phyloP scores from a whole-genome alignment of 92 coral and sea anemone genomes.

The Heliopora coerulea region DNA sequence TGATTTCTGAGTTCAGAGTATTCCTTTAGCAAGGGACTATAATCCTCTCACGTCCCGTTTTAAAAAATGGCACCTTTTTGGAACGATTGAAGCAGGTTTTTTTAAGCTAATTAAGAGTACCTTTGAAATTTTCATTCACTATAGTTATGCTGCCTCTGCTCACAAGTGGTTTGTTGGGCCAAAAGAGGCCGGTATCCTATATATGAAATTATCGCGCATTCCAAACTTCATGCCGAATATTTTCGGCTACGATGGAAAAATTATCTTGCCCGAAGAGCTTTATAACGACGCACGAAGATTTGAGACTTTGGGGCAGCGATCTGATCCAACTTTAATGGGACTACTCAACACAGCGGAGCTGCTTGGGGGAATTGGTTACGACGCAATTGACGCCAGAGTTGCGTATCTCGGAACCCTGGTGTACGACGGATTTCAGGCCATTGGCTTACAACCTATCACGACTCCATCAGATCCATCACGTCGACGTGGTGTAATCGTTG shows the following conservation, averaged over 20 bases:
- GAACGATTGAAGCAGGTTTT: too few species aligned
- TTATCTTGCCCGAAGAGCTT: constrained; percentile 40
- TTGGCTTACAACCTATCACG: background rate
- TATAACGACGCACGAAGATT: constrained; percentile 28
- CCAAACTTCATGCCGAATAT: constrained; percentile 59
- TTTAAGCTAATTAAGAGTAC: too few species aligned
- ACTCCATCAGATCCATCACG: background rate
- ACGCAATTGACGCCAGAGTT: constrained; percentile 10
- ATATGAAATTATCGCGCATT: constrained; percentile 55
- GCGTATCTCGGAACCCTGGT: background rate
- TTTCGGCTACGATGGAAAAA: constrained; percentile 61
- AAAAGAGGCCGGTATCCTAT: constrained; percentile 66
- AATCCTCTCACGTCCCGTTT: too few species aligned
- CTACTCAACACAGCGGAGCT: constrained; percentile 64
- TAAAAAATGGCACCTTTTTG: too few species aligned
- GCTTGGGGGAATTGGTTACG: constrained; percentile 56
- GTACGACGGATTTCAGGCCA: background rate
- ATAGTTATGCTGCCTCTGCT: constrained; percentile 46
- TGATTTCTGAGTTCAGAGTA: too few species aligned
- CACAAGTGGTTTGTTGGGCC: constrained; percentile 80
- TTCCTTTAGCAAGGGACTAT: too few species aligned
- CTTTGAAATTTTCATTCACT: too few species aligned
- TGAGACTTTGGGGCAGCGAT: constrained; percentile 65
- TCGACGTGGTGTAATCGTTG: background rate
- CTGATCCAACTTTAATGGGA: constrained; percentile 58